These are phyloP conservation scores for Zaprionus lachaisei DNA, from an alignment of 1,140 invertebrate species.

Conservation along the genomic window DNA sequence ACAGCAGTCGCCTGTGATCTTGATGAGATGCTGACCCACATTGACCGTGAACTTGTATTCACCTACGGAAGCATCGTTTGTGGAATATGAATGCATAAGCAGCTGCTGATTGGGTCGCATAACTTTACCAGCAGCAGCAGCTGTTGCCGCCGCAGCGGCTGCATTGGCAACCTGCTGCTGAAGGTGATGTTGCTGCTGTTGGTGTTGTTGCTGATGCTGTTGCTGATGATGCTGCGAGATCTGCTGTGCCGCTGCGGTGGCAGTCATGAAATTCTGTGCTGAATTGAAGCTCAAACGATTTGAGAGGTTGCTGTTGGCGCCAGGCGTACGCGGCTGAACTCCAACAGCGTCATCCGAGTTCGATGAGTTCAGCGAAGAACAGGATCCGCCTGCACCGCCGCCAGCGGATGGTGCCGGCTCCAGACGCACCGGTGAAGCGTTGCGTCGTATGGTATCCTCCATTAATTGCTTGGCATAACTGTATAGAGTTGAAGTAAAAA, in stretches of 20 bases:
- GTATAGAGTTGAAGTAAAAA: constrained; percentile 30
- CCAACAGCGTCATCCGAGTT: constrained; percentile 89
- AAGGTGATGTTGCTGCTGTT: constrained; percentile 55
- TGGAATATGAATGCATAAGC: constrained; percentile 91
- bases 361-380: constrained; percentile 90
- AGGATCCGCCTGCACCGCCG: constrained; percentile 85
- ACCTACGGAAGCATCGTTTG: constrained; percentile 92
- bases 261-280: constrained; percentile 82
- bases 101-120: constrained; percentile 86
- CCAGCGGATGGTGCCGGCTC: constrained; percentile 85
- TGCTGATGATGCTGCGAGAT: constrained; percentile 68
- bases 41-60: constrained; percentile 95
- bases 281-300: constrained; percentile 84
- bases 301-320: constrained; percentile 53
- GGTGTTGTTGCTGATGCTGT: constrained; percentile 64
- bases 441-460: constrained; percentile 95
- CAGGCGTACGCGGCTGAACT: constrained; percentile 74
- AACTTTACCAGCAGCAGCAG: constrained; percentile 84
- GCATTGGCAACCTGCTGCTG: constrained; percentile 66
- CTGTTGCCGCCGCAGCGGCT: constrained; percentile 68
- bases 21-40: constrained; percentile 91
- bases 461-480: constrained; percentile 96
- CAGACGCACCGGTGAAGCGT: constrained; percentile 93
- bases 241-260: constrained; percentile 81
- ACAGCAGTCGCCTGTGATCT: constrained; percentile 93